These are phyloP conservation scores for Nymphicus hollandicus DNA, from an alignment of 2,113 vertebrate species.

Conservation along the genomic window DNA sequence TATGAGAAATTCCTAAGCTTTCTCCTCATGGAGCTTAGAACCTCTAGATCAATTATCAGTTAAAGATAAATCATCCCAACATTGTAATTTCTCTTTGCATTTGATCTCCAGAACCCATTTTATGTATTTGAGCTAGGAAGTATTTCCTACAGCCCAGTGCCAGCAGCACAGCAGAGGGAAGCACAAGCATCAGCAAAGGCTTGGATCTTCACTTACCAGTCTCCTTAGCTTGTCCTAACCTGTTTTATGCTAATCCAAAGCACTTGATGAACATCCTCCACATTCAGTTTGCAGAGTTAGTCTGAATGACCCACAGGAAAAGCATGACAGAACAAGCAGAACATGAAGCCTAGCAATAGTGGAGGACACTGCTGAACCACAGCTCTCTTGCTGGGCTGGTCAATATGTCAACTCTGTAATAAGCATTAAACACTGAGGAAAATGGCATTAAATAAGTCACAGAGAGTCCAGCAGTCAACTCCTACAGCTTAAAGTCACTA, in stretches of 20 bases:
- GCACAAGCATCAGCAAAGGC: neutral
- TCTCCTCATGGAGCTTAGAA: neutral
- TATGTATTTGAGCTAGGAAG: neutral
- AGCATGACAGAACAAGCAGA: neutral
- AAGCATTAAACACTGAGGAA: neutral
- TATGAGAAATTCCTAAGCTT: neutral
- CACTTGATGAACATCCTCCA: neutral
- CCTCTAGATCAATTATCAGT: neutral
- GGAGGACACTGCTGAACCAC: neutral
- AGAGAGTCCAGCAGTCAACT: neutral
- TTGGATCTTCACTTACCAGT: neutral
- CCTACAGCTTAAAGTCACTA: neutral
- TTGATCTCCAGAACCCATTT: neutral
- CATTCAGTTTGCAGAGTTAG: neutral
- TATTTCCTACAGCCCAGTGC: neutral
- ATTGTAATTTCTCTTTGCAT: neutral
- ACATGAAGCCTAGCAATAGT: neutral
- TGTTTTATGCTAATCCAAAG: neutral
- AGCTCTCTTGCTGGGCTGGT: neutral
- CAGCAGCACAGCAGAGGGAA: neutral
- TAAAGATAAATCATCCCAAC: neutral
- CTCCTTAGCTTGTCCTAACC: neutral
- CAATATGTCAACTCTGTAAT: neutral
- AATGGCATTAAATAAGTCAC: neutral
- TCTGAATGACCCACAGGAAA: neutral